A percentile compares a stretch with the other conserved stretches of the same genome.
phyloP scores from a whole-genome alignment of 2,797 vertebrate species.

The Anguilla obscura region DNA sequence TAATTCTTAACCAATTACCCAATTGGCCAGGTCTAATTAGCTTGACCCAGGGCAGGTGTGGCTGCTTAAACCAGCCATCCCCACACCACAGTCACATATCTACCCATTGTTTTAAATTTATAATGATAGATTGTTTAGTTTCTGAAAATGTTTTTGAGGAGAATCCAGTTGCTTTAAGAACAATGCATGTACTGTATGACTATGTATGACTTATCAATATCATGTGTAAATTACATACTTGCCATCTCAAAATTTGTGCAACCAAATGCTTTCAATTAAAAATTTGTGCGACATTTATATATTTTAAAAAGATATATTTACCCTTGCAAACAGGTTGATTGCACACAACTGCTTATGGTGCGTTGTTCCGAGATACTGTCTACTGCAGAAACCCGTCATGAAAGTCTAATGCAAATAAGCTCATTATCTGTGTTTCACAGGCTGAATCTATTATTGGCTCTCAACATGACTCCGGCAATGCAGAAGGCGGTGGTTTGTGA shows the following conservation, averaged over 20 bases:
- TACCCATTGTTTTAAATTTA: not conserved
- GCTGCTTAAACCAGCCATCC: too few species aligned
- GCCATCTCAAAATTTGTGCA: not conserved
- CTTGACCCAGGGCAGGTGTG: too few species aligned
- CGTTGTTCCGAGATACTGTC: not conserved
- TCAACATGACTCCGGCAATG: not conserved
- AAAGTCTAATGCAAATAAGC: not conserved
- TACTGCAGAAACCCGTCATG: not conserved
- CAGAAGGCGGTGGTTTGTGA: not conserved
- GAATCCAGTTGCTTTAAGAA: not conserved
- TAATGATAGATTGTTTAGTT: not conserved
- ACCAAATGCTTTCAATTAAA: not conserved
- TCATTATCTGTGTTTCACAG: slow-evolving; percentile 3
- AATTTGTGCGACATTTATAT: not conserved
- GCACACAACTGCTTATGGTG: not conserved
- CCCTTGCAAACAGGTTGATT: not conserved
- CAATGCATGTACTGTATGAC: not conserved
- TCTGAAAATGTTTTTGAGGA: not conserved
- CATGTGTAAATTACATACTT: not conserved
- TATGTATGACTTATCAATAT: not conserved
- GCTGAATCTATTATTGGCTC: not conserved
- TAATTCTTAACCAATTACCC: too few species aligned
- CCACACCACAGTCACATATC: not conserved
- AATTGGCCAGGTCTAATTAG: too few species aligned
- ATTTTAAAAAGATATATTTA: not conserved